phyloP scores from a whole-genome alignment of 2,113 vertebrate genomes.

The Eurypyga helias region DNA sequence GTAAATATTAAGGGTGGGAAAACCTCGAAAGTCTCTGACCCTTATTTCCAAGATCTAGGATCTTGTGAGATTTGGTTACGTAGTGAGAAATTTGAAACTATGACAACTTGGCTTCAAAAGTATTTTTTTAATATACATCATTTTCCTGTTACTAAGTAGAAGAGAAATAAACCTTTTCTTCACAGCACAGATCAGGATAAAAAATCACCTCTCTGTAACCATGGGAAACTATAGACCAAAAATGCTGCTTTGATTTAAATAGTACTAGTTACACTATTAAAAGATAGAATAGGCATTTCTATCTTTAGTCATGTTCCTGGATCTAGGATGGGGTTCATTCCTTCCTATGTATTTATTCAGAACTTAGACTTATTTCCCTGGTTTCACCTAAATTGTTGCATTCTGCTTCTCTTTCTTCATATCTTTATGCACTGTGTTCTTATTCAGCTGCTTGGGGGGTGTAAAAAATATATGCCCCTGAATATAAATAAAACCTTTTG shows the following conservation, averaged over 20 bases:
- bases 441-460: not conserved
- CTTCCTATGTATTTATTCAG: not conserved
- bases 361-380: not conserved
- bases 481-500: not conserved
- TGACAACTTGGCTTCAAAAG: constrained; percentile 21
- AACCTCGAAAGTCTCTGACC: constrained; percentile 48
- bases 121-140: not conserved
- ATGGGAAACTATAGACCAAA: not conserved
- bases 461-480: not conserved
- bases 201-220: not conserved
- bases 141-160: constrained; percentile 13
- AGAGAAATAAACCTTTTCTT: not conserved
- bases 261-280: not conserved
- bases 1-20: constrained; percentile 66
- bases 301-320: not conserved
- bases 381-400: not conserved
- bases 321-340: not conserved
- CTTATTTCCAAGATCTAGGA: constrained; percentile 10
- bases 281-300: not conserved
- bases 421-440: not conserved
- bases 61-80: not conserved
- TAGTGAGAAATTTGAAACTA: constrained; percentile 10
- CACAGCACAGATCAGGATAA: not conserved
- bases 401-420: not conserved
- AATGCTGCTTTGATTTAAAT: not conserved